Base-by-base conservation (phyloP, 1,140 invertebrate genomes). In the Myzus persicae region DNA sequence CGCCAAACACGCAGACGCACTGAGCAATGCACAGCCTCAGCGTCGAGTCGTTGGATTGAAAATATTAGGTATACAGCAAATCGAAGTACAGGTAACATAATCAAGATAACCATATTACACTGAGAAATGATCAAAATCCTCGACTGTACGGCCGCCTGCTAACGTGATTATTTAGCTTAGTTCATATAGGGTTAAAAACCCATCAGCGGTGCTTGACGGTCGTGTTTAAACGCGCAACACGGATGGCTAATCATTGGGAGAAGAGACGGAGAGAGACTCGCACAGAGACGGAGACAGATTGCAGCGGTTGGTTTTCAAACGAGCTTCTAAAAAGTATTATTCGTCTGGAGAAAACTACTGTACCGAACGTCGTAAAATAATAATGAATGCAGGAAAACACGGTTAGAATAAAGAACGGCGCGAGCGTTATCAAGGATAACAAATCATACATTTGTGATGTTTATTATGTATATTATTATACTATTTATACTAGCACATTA, bases 151-250 rank as follows among this genome's bases (percentile, higher is more conserved):
- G n/a, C 59, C 59, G 0, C 14, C 59, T 4, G 59, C 4, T n/a
- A 1, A 6, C 18, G 59, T 48, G 18, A 4, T 51, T 24, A 51
- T 51, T n/a, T n/a, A 51, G 48, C n/a, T 76, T 76, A 76, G 31
- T 76, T 76, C n/a, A n/a, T 76, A 76, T 38, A 67, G 89, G 88
- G 89, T 90, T 90, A 90, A 90, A 90, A 90, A 90, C 89, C 89
- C 54, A 90, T 67, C 89, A 90, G 51, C 54, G 38, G 89, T 59
- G 89, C 89, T 90, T 90, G 89, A 90, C 89, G 89, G 89, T 31
- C 48, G 88, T 85, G 40, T 44, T 44, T 90, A 90, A 44, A 85
- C 31, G 54, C 40, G 54, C 48, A 48, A 44, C 51, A 90, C 89
- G 89, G 89, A 59, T 90, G 89, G 89, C 26, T 90, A 90, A 90